Evolutionary conservation across 2,797 vertebrate genomes (phyloP), one percentile per base, ranked within the genome.

Genomic region (Microctenopoma lineatum): DNA sequence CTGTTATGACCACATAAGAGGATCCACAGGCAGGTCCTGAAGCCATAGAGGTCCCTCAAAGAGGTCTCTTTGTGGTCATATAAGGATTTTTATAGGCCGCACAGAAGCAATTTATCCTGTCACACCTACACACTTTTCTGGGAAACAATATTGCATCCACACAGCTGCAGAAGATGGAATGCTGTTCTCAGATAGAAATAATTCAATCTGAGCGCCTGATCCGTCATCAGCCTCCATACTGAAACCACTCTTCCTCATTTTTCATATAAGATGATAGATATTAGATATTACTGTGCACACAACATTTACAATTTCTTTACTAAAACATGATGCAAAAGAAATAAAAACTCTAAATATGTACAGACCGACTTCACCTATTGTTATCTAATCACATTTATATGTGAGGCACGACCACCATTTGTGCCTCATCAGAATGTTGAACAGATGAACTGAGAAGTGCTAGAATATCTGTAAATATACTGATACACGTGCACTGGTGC

Each of bases 311-410:
- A 29, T 41, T 41, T 50, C 10, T 36, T 36, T 1, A 7, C 9
- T 41, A n/a, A 29, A 57, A 47, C 21, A 18, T 25, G 18, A 59
- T 50, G 4, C 26, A 54, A 62, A 27, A 4, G n/a, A 46, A 18
- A 25, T n/a, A 1, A 11, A 14, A 25, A 45, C 27, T 46, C 0
- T 16, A 21, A 57, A 42, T 21, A 34, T 2, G 1, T 11, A 7
- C 25, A 47, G n/a, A 45, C 14, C 0, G 15, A 53, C 38, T 21
- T 21, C 21, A 21, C 21, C 21, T 44, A 41, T 45, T 62, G 55
- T 79, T 75, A 81, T 81, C 62, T 79, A 84, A 84, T 83, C 69
- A 10, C 53, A 65, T 79, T 83, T 29, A 56, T 60, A 66, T 70
- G 60, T 65, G 79, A 79, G 70, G 67, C 71, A 72, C 34, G 18